Conservation (phyloP, 2,888 invertebrate species). For the Atethmia centrago region DNA sequence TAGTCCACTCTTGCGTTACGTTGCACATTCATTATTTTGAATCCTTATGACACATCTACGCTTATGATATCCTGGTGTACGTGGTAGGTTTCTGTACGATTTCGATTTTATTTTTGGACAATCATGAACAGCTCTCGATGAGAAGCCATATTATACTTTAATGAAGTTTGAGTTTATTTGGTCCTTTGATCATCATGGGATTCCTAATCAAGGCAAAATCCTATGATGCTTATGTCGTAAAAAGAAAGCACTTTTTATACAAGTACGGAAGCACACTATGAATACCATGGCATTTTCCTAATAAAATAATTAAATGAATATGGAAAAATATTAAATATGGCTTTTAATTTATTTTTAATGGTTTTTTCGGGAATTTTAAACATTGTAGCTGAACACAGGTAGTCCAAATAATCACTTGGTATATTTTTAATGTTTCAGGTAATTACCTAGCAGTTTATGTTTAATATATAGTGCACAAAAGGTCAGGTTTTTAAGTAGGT, state of each 20-base stretch:
- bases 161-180: background rate
- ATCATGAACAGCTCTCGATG: background rate
- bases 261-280: background rate
- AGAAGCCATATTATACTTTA: background rate
- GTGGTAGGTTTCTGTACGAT: slow-evolving; percentile 7
- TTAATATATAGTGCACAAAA: background rate
- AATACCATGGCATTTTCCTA: background rate
- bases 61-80: slow-evolving; percentile 19
- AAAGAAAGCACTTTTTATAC: background rate
- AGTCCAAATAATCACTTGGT: background rate
- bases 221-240: background rate
- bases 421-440: slow-evolving; percentile 8
- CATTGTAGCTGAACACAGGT: background rate
- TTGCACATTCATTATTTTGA: background rate
- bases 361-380: background rate
- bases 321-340: too few relatives aligned
- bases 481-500: slow-evolving; percentile 4
- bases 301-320: background rate
- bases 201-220: background rate
- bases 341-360: background rate
- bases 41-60: background rate
- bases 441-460: slow-evolving; percentile 9
- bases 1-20: background rate
- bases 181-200: background rate
- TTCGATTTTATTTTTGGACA: background rate